phyloP scores from a whole-genome alignment of 2,888 invertebrate species.

The Ichneumoninae sp. region DNA sequence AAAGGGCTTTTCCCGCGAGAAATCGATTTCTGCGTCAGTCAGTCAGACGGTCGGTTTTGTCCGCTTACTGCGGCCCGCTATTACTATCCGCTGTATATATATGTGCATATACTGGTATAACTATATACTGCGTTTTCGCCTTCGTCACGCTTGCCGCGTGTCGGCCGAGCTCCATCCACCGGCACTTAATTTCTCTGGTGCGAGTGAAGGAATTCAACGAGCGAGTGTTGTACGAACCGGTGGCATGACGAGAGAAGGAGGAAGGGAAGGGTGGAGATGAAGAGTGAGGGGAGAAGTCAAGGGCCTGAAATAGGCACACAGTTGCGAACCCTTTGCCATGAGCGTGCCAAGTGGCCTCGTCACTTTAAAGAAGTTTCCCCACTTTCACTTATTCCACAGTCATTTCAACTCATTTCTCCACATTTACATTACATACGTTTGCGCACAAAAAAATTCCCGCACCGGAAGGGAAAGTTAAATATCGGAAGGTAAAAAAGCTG shows the following conservation, averaged over 20 bases:
- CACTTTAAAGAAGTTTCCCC: constrained; percentile 18
- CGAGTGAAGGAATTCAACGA: constrained; percentile 43
- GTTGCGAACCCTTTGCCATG: constrained; percentile 17
- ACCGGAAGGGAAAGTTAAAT: no score
- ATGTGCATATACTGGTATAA: not conserved
- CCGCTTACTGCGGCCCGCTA: not conserved
- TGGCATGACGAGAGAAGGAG: not conserved
- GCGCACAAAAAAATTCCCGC: not conserved
- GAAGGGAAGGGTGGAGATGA: not conserved
- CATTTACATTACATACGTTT: not conserved
- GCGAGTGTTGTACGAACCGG: not conserved
- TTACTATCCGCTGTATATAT: not conserved
- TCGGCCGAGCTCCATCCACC: constrained; percentile 44
- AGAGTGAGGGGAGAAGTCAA: constrained; percentile 10
- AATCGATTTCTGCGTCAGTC: constrained; percentile 69
- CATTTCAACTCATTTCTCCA: not conserved
- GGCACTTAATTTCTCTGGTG: constrained; percentile 62
- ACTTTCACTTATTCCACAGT: constrained; percentile 1
- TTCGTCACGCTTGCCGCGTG: constrained; percentile 29
- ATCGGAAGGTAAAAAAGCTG: no score
- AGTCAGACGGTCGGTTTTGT: constrained; percentile 33
- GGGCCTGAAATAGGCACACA: constrained; percentile 3
- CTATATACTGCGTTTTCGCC: constrained; percentile 22
- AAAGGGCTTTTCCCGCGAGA: constrained; percentile 37
- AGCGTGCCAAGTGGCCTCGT: constrained; percentile 33